phyloP scores from a whole-genome alignment of 2,888 invertebrate species.

The Nephrotoma appendiculata region DNA sequence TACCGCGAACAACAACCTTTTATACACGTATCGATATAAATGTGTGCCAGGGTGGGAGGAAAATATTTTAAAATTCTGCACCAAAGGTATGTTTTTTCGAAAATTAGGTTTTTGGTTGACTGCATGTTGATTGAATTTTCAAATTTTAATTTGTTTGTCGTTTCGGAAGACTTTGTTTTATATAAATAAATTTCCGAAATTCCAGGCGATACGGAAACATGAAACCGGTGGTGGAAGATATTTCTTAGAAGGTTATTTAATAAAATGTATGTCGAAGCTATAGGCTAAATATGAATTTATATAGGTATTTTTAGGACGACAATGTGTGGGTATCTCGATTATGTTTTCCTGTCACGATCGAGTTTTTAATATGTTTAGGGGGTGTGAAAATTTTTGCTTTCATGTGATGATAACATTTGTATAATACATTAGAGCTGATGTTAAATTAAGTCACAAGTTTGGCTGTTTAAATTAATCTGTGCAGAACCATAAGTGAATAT shows the following conservation, averaged over 20 bases:
- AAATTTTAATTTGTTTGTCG: neutral
- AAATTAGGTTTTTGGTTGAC: neutral
- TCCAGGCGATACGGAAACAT: too few relatives aligned
- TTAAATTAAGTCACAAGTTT: too few relatives aligned
- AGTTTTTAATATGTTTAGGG: neutral
- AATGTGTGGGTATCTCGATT: neutral
- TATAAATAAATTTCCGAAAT: neutral
- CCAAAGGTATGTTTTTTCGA: neutral
- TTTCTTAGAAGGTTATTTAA: neutral
- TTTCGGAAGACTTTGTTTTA: neutral
- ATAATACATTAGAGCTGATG: too few relatives aligned
- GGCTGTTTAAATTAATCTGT: too few relatives aligned
- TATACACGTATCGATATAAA: neutral
- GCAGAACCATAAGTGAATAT: too few relatives aligned
- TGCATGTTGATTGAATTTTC: neutral
- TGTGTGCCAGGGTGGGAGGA: neutral
- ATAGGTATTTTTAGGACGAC: neutral
- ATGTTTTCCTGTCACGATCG: neutral
- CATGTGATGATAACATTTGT: neutral
- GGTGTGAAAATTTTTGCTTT: neutral
- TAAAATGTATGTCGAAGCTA: neutral
- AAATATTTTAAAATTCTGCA: neutral
- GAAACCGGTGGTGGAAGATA: neutral
- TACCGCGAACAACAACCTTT: neutral
- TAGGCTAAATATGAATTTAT: neutral